Evolutionary conservation across 2,888 invertebrate genomes (phyloP).

Genomic region (Frankliniella fusca): DNA sequence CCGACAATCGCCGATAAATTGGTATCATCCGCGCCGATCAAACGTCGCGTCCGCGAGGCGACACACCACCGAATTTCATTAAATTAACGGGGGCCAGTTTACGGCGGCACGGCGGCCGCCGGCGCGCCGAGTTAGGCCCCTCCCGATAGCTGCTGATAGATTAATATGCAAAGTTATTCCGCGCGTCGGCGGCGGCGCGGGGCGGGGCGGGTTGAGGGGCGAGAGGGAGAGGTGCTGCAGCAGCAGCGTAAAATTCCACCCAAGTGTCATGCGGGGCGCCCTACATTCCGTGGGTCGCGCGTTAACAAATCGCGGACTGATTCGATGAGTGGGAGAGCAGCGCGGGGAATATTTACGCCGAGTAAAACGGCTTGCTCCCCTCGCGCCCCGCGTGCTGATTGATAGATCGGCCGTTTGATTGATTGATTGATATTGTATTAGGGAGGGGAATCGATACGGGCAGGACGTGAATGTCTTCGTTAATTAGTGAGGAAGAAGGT

Average conservation of each 20-base stretch:
- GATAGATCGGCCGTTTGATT: neutral
- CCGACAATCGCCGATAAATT: conserved; percentile 17
- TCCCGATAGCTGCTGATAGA: neutral
- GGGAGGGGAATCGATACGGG: neutral
- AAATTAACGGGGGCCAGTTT: neutral
- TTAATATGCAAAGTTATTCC: neutral
- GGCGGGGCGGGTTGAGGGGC: neutral
- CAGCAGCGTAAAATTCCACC: neutral
- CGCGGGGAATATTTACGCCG: neutral
- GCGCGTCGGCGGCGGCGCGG: neutral
- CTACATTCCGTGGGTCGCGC: neutral
- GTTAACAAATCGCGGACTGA: neutral
- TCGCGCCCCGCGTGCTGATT: neutral
- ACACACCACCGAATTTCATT: neutral
- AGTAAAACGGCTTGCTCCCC: neutral
- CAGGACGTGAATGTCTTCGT: no score
- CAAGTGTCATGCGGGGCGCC: neutral
- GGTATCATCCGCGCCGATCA: conserved; percentile 1
- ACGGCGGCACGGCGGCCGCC: neutral
- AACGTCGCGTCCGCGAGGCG: neutral
- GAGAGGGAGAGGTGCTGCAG: neutral
- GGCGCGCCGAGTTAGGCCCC: neutral
- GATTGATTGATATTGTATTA: neutral
- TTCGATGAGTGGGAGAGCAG: no score
- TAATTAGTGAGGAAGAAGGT: no score